Evolutionary conservation across 2,888 invertebrate genomes (phyloP).

Genomic region (Drosophila melanosoma): DNA sequence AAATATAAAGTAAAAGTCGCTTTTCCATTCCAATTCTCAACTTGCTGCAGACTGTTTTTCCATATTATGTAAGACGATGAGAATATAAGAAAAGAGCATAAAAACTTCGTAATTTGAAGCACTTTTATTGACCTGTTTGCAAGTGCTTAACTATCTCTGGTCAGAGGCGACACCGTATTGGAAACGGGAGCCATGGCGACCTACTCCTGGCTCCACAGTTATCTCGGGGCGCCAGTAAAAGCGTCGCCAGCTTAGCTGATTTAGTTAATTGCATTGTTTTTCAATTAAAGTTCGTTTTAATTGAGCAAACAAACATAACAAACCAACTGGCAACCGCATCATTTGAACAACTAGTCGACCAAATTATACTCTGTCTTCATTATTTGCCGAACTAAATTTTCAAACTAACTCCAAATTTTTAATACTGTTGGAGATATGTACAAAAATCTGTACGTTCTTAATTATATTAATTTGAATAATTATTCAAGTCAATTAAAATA

Average conservation of each 20-base stretch:
- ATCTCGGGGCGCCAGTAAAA: constrained; percentile 58
- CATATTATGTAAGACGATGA: neutral
- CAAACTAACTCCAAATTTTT: neutral
- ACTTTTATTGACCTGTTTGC: neutral
- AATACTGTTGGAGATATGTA: neutral
- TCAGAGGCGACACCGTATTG: constrained; percentile 11
- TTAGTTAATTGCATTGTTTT: constrained; percentile 82
- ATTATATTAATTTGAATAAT: neutral
- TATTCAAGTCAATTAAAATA: neutral
- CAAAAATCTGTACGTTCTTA: neutral
- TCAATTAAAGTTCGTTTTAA: constrained; percentile 79
- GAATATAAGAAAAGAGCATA: neutral
- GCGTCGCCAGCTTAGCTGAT: constrained; percentile 71
- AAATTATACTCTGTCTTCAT: constrained; percentile 1
- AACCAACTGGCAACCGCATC: neutral
- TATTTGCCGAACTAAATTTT: neutral
- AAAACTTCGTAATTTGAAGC: neutral
- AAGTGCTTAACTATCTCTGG: neutral
- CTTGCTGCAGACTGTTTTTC: neutral
- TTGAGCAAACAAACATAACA: constrained; percentile 73
- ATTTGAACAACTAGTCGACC: neutral
- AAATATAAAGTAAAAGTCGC: neutral
- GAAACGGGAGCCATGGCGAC: constrained; percentile 1
- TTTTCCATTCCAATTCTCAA: neutral
- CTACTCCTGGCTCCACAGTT: constrained; percentile 18